Conservation (phyloP, 2,888 invertebrate genomes). For the Enoplolaimus lenunculus region DNA sequence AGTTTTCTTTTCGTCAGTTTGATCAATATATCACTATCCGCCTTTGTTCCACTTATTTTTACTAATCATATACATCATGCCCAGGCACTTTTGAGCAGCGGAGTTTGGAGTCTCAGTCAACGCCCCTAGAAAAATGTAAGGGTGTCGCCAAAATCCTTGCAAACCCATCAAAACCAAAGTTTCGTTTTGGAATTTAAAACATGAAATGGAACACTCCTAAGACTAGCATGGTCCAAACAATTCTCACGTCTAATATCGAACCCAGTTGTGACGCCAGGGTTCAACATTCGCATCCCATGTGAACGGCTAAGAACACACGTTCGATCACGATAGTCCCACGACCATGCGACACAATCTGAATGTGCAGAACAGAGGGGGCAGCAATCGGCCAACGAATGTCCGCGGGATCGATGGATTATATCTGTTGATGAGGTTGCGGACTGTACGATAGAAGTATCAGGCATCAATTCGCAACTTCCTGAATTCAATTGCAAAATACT, state of each 20-base stretch:
- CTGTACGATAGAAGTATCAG: not conserved
- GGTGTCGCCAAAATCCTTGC: too few species aligned
- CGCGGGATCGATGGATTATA: not conserved
- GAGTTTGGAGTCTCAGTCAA: too few species aligned
- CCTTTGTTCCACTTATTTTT: too few species aligned
- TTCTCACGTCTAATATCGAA: not conserved
- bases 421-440: not conserved
- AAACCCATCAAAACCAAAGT: too few species aligned
- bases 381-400: not conserved
- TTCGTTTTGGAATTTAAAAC: too few species aligned
- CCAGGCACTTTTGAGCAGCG: too few species aligned
- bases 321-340: not conserved
- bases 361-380: not conserved
- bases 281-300: not conserved
- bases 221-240: too few species aligned
- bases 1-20: too few species aligned
- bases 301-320: not conserved
- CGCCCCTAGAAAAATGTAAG: too few species aligned
- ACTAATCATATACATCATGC: too few species aligned
- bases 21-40: too few species aligned
- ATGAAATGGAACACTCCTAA: too few species aligned
- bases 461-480: not conserved
- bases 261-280: not conserved
- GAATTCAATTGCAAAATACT: not conserved
- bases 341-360: not conserved